phyloP scores from a whole-genome alignment of 2,888 invertebrate species.

The Hedychridium roseum region DNA sequence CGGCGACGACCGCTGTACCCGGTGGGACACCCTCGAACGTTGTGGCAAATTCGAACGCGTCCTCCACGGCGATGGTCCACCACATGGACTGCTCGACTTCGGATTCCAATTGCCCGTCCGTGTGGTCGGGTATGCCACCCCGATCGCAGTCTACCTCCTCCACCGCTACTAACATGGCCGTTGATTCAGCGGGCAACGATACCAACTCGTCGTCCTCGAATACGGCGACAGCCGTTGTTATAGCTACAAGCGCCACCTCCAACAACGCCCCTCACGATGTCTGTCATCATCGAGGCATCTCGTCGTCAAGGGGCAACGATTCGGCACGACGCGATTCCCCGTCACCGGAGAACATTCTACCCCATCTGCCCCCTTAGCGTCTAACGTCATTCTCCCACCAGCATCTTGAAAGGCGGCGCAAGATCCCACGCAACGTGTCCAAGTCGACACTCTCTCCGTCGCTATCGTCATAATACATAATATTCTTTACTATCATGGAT shows the following conservation, averaged over 20 bases:
- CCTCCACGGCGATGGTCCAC: slow-evolving; percentile 26
- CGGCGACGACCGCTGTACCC: slow-evolving; percentile 21
- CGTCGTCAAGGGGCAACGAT: slow-evolving; percentile 38
- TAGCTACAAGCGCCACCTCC: slow-evolving; percentile 14
- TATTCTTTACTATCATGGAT: slow-evolving; percentile 56
- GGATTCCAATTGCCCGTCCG: slow-evolving; percentile 23
- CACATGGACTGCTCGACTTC: slow-evolving; percentile 24
- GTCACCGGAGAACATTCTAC: slow-evolving; percentile 56
- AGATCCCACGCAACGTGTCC: slow-evolving; percentile 21
- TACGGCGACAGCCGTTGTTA: slow-evolving; percentile 20
- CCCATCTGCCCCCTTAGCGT: slow-evolving; percentile 60
- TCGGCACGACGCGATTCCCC: slow-evolving; percentile 47
- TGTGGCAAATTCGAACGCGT: slow-evolving; percentile 22
- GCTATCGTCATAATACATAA: slow-evolving; percentile 46
- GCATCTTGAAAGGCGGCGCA: slow-evolving; percentile 30
- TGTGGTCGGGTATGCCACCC: slow-evolving; percentile 27
- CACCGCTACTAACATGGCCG: slow-evolving; percentile 34
- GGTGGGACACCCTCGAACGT: no score
- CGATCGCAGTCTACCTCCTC: slow-evolving; percentile 36
- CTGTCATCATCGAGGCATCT: slow-evolving; percentile 32
- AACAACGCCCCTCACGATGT: slow-evolving; percentile 26
- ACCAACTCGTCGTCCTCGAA: slow-evolving; percentile 21
- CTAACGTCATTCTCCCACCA: slow-evolving; percentile 30
- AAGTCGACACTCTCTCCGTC: slow-evolving; percentile 24
- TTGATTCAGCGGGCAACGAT: slow-evolving; percentile 27